Percentiles rank a stretch among this genome's conserved stretches.
Evolutionary conservation across 2,888 invertebrate genomes (phyloP).

Genomic region (Tetragnatha montana): DNA sequence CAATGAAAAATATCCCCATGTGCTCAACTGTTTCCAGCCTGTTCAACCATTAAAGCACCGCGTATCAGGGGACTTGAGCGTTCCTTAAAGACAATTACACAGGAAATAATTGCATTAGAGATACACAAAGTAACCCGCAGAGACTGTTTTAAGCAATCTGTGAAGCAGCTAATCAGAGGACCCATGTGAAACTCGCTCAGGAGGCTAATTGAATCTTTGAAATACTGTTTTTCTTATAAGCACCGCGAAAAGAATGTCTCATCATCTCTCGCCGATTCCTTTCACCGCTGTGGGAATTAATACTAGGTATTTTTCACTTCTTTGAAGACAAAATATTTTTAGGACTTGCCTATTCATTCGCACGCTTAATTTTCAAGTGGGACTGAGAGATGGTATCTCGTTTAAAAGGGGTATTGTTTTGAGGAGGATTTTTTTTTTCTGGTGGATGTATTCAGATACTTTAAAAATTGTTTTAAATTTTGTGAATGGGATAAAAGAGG

Average conservation of each 20-base stretch:
- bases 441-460: no score
- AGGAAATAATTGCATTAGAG: conserved; percentile 1
- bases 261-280: not conserved
- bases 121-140: not conserved
- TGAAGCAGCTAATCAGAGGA: conserved; percentile 14
- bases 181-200: not conserved
- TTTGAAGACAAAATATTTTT: not conserved
- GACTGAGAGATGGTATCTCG: not conserved
- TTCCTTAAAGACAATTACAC: conserved; percentile 30
- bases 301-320: not conserved
- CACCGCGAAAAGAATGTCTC: not conserved
- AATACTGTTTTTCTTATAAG: conserved; percentile 6
- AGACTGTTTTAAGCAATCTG: conserved; percentile 21
- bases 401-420: no score
- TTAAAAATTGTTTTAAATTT: no score
- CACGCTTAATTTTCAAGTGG: not conserved
- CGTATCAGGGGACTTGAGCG: not conserved
- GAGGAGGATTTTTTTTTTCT: no score
- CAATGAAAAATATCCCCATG: no score
- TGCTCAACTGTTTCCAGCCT: not conserved
- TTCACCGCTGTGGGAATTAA: not conserved
- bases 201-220: conserved; percentile 30
- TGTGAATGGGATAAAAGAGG: no score
- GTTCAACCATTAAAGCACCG: conserved; percentile 4
- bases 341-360: not conserved